A percentile compares a stretch with the other conserved stretches of the same genome.
These are phyloP conservation scores for Cantharis rufa DNA, from an alignment of 2,888 invertebrate species.

Conservation along the genomic window DNA sequence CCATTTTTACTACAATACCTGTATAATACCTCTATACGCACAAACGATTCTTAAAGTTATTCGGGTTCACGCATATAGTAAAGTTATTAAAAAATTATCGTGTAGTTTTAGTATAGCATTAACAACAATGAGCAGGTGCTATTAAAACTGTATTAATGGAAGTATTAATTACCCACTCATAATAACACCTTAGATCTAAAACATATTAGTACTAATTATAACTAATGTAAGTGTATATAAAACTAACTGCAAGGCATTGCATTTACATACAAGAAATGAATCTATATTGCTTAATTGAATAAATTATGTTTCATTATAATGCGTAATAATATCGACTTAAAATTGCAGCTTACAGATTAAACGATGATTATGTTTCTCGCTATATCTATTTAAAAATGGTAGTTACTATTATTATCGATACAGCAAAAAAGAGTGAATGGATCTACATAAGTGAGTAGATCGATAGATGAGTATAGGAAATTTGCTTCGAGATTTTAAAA, in stretches of 20 bases:
- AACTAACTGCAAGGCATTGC: not conserved
- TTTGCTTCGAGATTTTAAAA: no score
- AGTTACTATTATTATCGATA: no score
- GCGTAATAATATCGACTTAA: not conserved
- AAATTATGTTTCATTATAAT: not conserved
- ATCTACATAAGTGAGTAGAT: no score
- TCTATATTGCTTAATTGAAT: not conserved
- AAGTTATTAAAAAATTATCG: not conserved
- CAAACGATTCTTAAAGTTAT: not conserved
- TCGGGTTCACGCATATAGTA: not conserved
- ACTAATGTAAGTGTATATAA: not conserved
- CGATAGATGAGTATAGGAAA: no score
- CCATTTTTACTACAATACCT: not conserved
- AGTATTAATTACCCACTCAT: not conserved
- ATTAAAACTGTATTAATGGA: not conserved
- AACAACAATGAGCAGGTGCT: constrained; percentile 1
- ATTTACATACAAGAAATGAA: not conserved
- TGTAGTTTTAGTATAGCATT: not conserved
- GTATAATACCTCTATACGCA: not conserved
- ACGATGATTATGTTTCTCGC: not conserved
- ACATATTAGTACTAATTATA: not conserved
- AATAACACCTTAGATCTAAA: not conserved
- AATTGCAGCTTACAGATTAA: not conserved
- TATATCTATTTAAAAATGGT: not conserved
- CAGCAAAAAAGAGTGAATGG: no score